Conservation (phyloP, 1,140 invertebrate species). For the Platyura marginata region DNA sequence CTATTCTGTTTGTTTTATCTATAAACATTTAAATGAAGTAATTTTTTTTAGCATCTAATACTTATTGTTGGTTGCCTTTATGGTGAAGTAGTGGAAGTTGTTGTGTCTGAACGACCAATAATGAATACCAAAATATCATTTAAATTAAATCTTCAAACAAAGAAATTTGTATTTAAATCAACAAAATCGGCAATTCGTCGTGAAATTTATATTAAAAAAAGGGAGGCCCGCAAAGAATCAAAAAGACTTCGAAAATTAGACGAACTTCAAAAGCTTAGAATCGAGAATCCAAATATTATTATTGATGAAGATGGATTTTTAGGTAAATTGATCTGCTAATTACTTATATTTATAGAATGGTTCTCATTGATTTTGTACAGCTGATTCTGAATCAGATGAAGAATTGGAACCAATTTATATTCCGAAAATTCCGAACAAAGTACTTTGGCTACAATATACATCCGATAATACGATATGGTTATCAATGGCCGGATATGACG, state of each 20-base stretch:
- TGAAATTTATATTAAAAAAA: constrained; percentile 22
- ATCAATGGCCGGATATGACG: constrained; percentile 46
- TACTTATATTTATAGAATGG: too few species aligned
- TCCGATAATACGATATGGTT: constrained; percentile 30
- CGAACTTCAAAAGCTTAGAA: constrained; percentile 31
- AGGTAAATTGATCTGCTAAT: too few species aligned
- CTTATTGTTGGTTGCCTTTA: too few species aligned
- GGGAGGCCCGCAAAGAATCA: constrained; percentile 27
- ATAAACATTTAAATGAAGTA: too few species aligned
- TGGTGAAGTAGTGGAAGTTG: too few species aligned
- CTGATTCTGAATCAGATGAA: constrained; percentile 30
- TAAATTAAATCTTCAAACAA: too few species aligned
- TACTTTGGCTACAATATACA: constrained; percentile 31
- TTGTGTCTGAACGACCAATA: too few species aligned
- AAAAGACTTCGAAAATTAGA: constrained; percentile 30
- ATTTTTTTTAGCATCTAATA: too few species aligned
- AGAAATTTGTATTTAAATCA: constrained; percentile 34
- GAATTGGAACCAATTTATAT: constrained; percentile 33
- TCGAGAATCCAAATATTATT: constrained; percentile 32
- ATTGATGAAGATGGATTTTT: constrained; percentile 36
- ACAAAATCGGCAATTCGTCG: constrained; percentile 36
- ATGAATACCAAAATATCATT: too few species aligned
- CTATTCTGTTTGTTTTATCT: too few species aligned
- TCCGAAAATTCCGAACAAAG: constrained; percentile 31
- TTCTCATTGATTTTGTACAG: too few species aligned